Evolutionary conservation across 2,888 invertebrate genomes (phyloP).

Genomic region (Phlogophora meticulosa): DNA sequence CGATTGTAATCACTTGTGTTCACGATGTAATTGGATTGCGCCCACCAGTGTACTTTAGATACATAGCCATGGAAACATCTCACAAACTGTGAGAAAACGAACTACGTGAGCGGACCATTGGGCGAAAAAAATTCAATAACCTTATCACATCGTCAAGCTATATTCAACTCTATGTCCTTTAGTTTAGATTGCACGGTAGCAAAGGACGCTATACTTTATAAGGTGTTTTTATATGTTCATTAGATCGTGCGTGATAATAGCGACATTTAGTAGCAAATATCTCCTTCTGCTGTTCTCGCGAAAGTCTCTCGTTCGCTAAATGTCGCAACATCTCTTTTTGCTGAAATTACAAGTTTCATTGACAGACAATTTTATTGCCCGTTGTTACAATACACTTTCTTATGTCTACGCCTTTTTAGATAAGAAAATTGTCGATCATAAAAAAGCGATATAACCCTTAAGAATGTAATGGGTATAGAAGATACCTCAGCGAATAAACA

Average conservation of each 20-base stretch:
- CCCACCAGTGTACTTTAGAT: conserved; percentile 32
- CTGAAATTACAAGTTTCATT: conserved; percentile 53
- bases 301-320: conserved; percentile 52
- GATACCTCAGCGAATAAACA: conserved; percentile 56
- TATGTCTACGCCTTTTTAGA: conserved; percentile 37
- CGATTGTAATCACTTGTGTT: conserved; percentile 35
- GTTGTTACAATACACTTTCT: conserved; percentile 42
- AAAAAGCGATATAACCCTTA: conserved; percentile 57
- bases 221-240: conserved; percentile 50
- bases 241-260: conserved; percentile 68
- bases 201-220: conserved; percentile 28
- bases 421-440: conserved; percentile 54
- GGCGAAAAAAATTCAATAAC: conserved; percentile 52
- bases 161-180: conserved; percentile 16
- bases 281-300: conserved; percentile 60
- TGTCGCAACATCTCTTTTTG: conserved; percentile 49
- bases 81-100: conserved; percentile 50
- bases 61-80: conserved; percentile 47
- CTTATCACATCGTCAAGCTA: conserved; percentile 6
- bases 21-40: conserved; percentile 42
- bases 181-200: conserved; percentile 5
- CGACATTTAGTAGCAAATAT: conserved; percentile 68
- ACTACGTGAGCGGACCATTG: conserved; percentile 40
- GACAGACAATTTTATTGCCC: conserved; percentile 39
- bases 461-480: conserved; percentile 51